Conservation (phyloP, 2,888 invertebrate genomes). For the Allacma fusca region DNA sequence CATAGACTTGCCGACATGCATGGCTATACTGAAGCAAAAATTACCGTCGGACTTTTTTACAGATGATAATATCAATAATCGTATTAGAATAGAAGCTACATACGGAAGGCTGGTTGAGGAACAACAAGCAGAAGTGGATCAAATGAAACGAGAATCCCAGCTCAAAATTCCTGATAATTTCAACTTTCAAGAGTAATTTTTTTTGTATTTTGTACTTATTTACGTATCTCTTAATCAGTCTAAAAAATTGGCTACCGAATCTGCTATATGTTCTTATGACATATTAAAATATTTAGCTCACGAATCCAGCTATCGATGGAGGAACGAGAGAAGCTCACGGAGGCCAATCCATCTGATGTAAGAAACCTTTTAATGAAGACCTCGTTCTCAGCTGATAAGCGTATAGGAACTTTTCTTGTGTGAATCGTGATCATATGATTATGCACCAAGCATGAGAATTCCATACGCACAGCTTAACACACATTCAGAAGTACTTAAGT, state of each 20-base stretch:
- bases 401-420: slow-evolving; percentile 6
- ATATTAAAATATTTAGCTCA: slow-evolving; percentile 64
- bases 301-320: slow-evolving; percentile 74
- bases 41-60: slow-evolving; percentile 50
- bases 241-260: not conserved
- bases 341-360: slow-evolving; percentile 76
- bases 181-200: slow-evolving; percentile 72
- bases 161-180: slow-evolving; percentile 74
- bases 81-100: slow-evolving; percentile 72
- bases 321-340: slow-evolving; percentile 73
- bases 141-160: slow-evolving; percentile 73
- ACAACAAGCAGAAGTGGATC: slow-evolving; percentile 73
- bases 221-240: too few relatives aligned
- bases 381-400: slow-evolving; percentile 18
- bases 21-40: slow-evolving; percentile 55
- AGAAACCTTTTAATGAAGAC: slow-evolving; percentile 61
- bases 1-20: slow-evolving; percentile 39
- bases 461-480: slow-evolving; percentile 29
- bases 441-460: not conserved
- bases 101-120: slow-evolving; percentile 70
- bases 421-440: slow-evolving; percentile 19
- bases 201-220: not conserved
- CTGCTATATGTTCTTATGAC: slow-evolving; percentile 48
- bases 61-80: slow-evolving; percentile 46
- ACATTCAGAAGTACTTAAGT: slow-evolving; percentile 7